phyloP scores from a whole-genome alignment of 2,888 invertebrate species.

The Brachyptera putata region DNA sequence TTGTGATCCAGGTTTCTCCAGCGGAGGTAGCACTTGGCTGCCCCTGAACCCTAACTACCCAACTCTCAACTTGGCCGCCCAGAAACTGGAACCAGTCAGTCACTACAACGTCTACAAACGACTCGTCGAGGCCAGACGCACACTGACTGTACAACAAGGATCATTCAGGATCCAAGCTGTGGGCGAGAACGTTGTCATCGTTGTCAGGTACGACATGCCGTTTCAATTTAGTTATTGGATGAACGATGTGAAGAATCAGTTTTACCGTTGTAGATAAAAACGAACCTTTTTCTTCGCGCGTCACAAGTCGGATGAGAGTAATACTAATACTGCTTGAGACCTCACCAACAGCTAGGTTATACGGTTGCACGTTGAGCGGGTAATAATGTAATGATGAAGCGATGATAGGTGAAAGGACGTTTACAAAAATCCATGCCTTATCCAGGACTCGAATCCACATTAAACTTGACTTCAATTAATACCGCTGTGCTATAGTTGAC shows the following conservation, averaged over 20 bases:
- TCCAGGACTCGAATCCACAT: too few relatives aligned
- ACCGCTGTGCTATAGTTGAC: too few relatives aligned
- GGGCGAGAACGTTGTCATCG: neutral
- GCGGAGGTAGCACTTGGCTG: conserved; percentile 56
- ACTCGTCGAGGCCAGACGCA: conserved; percentile 49
- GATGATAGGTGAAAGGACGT: too few relatives aligned
- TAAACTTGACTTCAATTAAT: too few relatives aligned
- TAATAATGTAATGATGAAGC: too few relatives aligned
- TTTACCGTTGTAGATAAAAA: neutral
- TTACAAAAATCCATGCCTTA: too few relatives aligned
- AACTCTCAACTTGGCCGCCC: conserved; percentile 55
- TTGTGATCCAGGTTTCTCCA: conserved; percentile 56
- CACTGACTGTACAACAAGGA: conserved; percentile 46
- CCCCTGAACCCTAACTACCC: conserved; percentile 60
- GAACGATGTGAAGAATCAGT: neutral
- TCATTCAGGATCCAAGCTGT: conserved; percentile 42
- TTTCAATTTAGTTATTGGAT: neutral
- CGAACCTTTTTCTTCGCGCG: neutral
- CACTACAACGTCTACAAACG: conserved; percentile 55
- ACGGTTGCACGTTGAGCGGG: too few relatives aligned
- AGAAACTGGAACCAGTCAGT: conserved; percentile 50
- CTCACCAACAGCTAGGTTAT: too few relatives aligned
- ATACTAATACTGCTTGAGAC: too few relatives aligned
- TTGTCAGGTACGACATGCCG: neutral
- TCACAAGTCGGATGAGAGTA: too few relatives aligned